Conservation (phyloP, 2,888 invertebrate genomes). For the Diarsia mendica region DNA sequence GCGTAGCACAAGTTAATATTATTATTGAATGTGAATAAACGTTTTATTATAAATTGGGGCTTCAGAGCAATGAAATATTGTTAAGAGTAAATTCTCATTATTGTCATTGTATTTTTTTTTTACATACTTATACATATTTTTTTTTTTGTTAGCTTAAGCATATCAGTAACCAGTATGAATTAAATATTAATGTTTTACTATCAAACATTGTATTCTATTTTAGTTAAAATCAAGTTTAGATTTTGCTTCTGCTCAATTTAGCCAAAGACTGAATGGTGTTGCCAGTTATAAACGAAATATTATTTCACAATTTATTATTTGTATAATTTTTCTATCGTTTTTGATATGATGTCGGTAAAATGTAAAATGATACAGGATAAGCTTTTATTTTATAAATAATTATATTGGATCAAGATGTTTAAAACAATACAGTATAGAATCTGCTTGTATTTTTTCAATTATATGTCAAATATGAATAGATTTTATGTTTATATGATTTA, state of each 20-base stretch:
- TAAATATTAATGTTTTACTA: slow-evolving; percentile 15
- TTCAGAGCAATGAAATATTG: background rate
- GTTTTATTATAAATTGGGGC: background rate
- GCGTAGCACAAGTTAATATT: slow-evolving; percentile 36
- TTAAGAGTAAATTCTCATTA: slow-evolving; percentile 29
- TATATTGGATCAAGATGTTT: slow-evolving; percentile 10
- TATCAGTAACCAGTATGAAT: slow-evolving; percentile 34
- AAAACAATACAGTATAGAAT: slow-evolving; percentile 17
- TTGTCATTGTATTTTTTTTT: background rate
- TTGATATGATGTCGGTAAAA: slow-evolving; percentile 28
- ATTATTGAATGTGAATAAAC: slow-evolving; percentile 18
- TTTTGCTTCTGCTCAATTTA: slow-evolving; percentile 81
- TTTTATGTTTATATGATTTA: slow-evolving; percentile 19
- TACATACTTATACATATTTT: slow-evolving; percentile 8
- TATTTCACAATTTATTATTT: slow-evolving; percentile 54
- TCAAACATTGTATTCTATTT: slow-evolving; percentile 26
- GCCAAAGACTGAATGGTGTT: slow-evolving; percentile 84
- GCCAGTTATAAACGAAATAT: slow-evolving; percentile 62
- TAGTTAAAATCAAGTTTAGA: slow-evolving; percentile 41
- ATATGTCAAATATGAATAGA: slow-evolving; percentile 16
- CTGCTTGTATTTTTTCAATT: slow-evolving; percentile 36
- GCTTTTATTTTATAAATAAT: slow-evolving; percentile 15
- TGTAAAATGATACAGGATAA: slow-evolving; percentile 35
- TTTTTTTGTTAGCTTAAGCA: slow-evolving; percentile 21
- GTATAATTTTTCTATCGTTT: slow-evolving; percentile 52